A percentile compares a stretch with the other conserved stretches of the same genome.
Evolutionary conservation across 2,888 invertebrate genomes (phyloP).

Genomic region (Heteromyza rotundicornis): DNA sequence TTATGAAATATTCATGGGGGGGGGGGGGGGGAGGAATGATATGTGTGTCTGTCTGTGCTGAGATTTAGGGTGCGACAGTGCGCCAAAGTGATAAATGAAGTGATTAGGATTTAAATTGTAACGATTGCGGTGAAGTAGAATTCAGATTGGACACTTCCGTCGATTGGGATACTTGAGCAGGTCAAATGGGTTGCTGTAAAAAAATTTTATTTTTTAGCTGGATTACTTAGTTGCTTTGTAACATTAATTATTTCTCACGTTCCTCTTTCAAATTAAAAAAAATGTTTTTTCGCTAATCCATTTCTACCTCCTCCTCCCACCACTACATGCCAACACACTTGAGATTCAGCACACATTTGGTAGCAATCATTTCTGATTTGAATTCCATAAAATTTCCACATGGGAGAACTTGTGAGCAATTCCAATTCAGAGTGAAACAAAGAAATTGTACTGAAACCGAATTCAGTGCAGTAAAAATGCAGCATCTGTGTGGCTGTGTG

Average conservation of each 20-base stretch:
- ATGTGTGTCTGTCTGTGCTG: neutral
- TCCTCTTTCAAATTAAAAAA: no score
- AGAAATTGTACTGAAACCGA: conserved; percentile 42
- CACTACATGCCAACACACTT: neutral
- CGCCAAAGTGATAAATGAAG: no score
- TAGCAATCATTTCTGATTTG: conserved; percentile 28
- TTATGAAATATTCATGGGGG: conserved; percentile 14
- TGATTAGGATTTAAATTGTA: no score
- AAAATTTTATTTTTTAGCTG: no score
- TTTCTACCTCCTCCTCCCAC: neutral
- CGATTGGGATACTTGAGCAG: no score
- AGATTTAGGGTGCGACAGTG: neutral
- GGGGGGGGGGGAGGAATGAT: no score
- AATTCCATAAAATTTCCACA: conserved; percentile 49
- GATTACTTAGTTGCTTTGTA: no score
- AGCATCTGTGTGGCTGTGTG: conserved; percentile 40
- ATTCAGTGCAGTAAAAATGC: conserved; percentile 51
- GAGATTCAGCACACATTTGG: conserved; percentile 23
- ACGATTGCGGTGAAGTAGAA: no score
- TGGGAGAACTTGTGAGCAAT: conserved; percentile 59
- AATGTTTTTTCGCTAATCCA: conserved; percentile 4
- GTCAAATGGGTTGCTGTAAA: no score
- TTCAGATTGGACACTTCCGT: no score
- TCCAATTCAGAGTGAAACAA: conserved; percentile 38
- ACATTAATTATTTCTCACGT: no score